Evolutionary conservation across 2,113 vertebrate genomes (phyloP).

Genomic region (Proterorhinus semilunaris): DNA sequence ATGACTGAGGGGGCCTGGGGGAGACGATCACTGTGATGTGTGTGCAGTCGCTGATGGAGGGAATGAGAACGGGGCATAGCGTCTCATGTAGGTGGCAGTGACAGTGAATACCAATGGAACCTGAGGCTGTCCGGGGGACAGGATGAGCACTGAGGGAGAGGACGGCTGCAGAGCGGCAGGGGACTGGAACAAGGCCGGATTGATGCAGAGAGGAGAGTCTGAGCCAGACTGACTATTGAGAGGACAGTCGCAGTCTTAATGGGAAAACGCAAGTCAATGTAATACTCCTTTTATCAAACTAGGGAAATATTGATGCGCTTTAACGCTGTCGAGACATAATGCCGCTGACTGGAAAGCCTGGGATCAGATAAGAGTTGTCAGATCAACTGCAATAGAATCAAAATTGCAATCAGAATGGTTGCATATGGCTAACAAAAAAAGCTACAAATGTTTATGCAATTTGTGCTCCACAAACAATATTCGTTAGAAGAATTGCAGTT

Average conservation of each 20-base stretch:
- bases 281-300: background rate
- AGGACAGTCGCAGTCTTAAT: background rate
- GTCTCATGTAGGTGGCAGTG: constrained; percentile 38
- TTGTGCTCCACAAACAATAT: no score
- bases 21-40: constrained; percentile 16
- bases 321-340: background rate
- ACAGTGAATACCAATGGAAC: constrained; percentile 60
- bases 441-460: no score
- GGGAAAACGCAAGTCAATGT: background rate
- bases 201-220: constrained; percentile 32
- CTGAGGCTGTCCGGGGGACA: constrained; percentile 35
- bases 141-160: constrained; percentile 47
- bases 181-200: constrained; percentile 50
- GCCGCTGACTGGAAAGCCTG: background rate
- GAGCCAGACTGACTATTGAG: constrained; percentile 15
- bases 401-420: no score
- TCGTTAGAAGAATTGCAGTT: no score
- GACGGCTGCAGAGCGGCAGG: constrained; percentile 27
- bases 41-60: constrained; percentile 13
- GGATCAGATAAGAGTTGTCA: background rate
- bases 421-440: no score
- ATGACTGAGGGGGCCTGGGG: constrained; percentile 16
- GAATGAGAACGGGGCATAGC: constrained; percentile 26
- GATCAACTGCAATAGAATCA: no score
- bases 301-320: background rate